Base-by-base conservation (phyloP, 2,797 vertebrate species). In the Enteromius argenteus region DNA sequence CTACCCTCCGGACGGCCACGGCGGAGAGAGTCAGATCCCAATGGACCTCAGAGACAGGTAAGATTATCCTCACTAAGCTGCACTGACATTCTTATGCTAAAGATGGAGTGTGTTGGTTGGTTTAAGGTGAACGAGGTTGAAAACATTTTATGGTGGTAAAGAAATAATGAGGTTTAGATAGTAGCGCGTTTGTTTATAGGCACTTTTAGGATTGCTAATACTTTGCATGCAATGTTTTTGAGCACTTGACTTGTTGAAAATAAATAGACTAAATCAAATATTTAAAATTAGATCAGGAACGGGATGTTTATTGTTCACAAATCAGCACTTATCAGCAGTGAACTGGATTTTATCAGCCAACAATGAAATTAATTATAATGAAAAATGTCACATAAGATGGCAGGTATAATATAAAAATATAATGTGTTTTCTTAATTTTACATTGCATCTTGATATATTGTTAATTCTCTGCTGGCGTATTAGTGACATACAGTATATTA, bases 41-140 rank as follows among this genome's bases (percentile, higher is more conserved):
- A 91, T 4, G 97, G 97, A 93, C 97, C 98, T 71, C 97, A 98
- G 86, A 98, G 97, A 96, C 97, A 96, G 97, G 98, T 99, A 97
- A 98, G 98, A 93, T 32, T 21, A 37, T 62, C 51, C 73, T 67
- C 5, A 27, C 15, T 75, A 44, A 27, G 3, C n/a, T 58, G 37
- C 85, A 46, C 39, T 62, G n/a, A 69, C 58, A 79, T 39, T 27
- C 56, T 73, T 62, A 35, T 44, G 39, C 37, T 75, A 10, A 75
- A 39, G 32, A n/a, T 69, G 46, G 4, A 69, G 35, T 66, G 35
- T 19, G 11, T 10, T 51, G 42, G 23, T 42, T 53, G 37, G 53
- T 80, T 56, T 27, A 27, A 72, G 23, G 27, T n/a, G n/a, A 78
- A 27, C 69, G 19, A 58, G 51, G 64, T 23, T 46, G 19, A 60